Conservation (phyloP, 2,888 invertebrate genomes). For the Apamea epomidion region DNA sequence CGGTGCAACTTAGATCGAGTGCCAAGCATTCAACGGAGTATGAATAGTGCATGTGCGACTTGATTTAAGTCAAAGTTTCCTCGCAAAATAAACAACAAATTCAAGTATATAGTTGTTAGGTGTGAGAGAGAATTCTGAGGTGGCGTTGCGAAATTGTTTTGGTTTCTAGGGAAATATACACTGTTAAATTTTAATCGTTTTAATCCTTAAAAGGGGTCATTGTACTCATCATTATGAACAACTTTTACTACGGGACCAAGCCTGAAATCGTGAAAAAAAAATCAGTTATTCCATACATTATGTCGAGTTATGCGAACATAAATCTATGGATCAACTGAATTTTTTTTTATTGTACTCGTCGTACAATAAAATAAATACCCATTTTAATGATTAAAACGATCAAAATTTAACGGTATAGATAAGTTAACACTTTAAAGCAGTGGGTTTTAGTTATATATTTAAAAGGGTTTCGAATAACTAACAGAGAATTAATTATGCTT, state of each 20-base stretch:
- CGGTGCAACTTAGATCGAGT: constrained; percentile 57
- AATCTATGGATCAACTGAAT: too few species aligned
- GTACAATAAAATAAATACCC: too few species aligned
- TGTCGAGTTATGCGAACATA: too few species aligned
- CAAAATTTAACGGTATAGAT: not conserved
- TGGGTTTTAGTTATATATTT: not conserved
- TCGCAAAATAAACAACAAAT: constrained; percentile 45
- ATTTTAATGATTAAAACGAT: too few species aligned
- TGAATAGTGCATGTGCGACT: constrained; percentile 57
- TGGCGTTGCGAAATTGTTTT: not conserved
- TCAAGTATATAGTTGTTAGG: constrained; percentile 3
- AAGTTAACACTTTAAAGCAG: not conserved
- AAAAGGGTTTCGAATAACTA: not conserved
- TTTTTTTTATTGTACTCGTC: too few species aligned
- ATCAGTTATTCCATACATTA: too few species aligned
- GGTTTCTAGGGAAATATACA: not conserved
- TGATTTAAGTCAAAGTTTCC: constrained; percentile 54
- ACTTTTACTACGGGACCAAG: too few species aligned
- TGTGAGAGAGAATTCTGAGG: not conserved
- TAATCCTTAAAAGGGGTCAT: too few species aligned
- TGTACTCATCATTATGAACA: too few species aligned
- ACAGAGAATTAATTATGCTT: not conserved
- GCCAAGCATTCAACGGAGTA: constrained; percentile 51
- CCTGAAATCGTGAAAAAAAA: too few species aligned
- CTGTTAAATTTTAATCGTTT: too few species aligned